Conservation (phyloP, 2,113 vertebrate genomes). For the Dasyprocta punctata region DNA sequence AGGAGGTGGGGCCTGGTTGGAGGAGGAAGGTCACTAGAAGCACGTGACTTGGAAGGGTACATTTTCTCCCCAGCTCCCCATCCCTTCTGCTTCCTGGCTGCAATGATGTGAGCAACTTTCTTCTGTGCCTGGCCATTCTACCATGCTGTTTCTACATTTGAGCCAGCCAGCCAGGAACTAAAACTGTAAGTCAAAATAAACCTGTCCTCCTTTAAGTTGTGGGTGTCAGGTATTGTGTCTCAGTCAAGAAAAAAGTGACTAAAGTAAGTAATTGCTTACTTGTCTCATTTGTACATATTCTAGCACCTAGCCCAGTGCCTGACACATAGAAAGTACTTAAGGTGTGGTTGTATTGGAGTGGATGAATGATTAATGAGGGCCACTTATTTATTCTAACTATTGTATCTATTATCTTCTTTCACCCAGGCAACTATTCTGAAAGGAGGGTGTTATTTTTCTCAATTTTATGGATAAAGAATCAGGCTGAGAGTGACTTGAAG, state of each 20-base stretch:
- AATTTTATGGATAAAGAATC: neutral
- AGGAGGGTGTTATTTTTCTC: neutral
- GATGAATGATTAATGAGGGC: neutral
- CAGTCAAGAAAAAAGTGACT: neutral
- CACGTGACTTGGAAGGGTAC: neutral
- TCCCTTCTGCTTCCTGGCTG: neutral
- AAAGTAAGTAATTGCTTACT: neutral
- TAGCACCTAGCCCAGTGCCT: neutral
- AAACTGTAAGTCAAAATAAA: neutral
- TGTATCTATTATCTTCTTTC: neutral
- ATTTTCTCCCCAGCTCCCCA: neutral
- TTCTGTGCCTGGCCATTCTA: neutral
- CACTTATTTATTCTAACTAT: too few species aligned
- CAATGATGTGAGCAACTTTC: neutral
- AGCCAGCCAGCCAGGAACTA: neutral
- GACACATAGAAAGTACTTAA: neutral
- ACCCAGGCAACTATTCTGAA: neutral
- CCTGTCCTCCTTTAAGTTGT: neutral
- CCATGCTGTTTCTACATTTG: neutral
- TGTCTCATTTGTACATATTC: neutral
- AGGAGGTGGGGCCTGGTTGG: neutral
- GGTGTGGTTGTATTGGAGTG: neutral
- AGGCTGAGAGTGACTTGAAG: neutral
- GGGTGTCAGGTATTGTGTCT: neutral
- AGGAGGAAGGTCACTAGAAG: neutral